Base-by-base conservation (phyloP, 2,888 invertebrate genomes). In the Formica aserva region DNA sequence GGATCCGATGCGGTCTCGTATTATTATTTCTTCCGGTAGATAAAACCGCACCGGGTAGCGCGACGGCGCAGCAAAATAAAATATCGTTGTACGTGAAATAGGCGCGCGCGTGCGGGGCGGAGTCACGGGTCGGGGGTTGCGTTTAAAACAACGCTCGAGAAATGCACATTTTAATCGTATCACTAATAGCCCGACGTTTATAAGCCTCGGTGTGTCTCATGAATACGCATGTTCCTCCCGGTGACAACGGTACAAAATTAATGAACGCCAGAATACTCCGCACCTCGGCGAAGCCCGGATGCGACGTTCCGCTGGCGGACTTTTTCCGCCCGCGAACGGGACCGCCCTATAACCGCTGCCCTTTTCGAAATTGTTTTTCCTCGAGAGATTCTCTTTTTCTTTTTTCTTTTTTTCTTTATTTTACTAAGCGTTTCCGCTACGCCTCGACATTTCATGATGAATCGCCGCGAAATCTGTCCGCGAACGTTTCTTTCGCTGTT, bases 161-260 rank as follows among this genome's bases (percentile, higher is more conserved):
- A 93, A 93, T 93, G 93, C 93, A 92, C 93, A 92, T 92, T 93
- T 93, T 93, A 93, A 93, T 92, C 92, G 93, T 92, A 93, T 92
- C 91, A 91, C 92, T 93, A 92, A 93, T 93, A 90, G 92, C 90
- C 88, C 89, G 89, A 88, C 92, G 92, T 93, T 93, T 93, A 92
- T 93, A 93, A 93, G 93, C 91, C 91, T 89, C 91, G 90, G 86
- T 90, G 92, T 89, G 89, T 91, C 92, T 93, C 93, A 93, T 93
- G 93, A 93, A 93, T 93, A 93, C 91, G 90, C 92, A 92, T 93
- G 91, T 84, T 83, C 65, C 87, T 85, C 84, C 84, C 87, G 86
- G 85, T 90, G 90, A 90, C 90, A 90, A 91, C 91, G 90, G 90
- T 89, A 88, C 87, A 82, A 90, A 92, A 92, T 92, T 92, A 91